Evolutionary conservation across 2,113 vertebrate genomes (phyloP).

Genomic region (Rallus limicola): DNA sequence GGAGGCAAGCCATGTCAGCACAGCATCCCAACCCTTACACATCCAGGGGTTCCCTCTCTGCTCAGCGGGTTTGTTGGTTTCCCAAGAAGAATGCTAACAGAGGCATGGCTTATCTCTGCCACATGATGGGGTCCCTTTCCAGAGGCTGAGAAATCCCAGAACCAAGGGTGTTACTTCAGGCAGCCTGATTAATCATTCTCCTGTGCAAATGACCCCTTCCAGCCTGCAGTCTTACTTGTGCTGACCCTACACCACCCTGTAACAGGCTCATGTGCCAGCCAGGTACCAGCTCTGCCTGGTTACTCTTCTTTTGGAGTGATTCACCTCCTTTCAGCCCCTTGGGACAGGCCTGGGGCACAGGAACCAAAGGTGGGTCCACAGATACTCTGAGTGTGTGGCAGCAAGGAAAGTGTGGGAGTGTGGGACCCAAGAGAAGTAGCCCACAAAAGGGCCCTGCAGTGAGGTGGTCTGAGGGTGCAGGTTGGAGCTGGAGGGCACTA

Average conservation of each 20-base stretch:
- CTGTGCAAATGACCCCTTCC: neutral
- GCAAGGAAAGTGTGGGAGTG: neutral
- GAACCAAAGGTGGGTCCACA: neutral
- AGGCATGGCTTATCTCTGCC: neutral
- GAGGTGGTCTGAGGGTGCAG: neutral
- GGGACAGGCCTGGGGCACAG: neutral
- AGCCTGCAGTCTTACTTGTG: neutral
- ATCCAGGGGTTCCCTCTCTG: neutral
- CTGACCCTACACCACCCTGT: neutral
- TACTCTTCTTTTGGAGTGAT: neutral
- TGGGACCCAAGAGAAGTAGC: neutral
- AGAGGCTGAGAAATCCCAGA: neutral
- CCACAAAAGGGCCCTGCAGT: neutral
- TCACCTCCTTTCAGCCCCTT: neutral
- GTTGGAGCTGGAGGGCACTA: neutral
- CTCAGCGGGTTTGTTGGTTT: neutral
- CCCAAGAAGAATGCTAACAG: neutral
- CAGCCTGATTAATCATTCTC: neutral
- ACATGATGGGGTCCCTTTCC: neutral
- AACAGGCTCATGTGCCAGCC: neutral
- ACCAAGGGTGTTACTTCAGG: neutral
- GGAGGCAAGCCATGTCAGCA: neutral
- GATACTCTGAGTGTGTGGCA: neutral
- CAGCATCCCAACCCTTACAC: neutral
- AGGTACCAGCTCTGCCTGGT: neutral